These are phyloP conservation scores for Andrena trimmerana DNA, from an alignment of 2,888 invertebrate genomes.

Conservation along the genomic window DNA sequence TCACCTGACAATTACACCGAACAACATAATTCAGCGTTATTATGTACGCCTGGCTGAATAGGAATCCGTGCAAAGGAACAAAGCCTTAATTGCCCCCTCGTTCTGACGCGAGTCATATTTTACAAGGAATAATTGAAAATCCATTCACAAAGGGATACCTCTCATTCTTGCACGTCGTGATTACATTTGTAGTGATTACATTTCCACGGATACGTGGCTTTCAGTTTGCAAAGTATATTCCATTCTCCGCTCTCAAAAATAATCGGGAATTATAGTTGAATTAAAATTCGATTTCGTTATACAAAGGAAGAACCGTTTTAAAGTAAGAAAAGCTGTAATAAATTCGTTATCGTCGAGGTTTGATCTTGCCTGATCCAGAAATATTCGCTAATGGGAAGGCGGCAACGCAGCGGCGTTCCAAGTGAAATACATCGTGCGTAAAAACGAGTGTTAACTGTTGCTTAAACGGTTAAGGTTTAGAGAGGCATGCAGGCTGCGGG, in stretches of 20 bases:
- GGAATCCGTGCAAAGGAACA: conserved; percentile 47
- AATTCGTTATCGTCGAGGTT: not conserved
- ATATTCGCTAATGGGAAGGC: not conserved
- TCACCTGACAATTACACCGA: conserved; percentile 61
- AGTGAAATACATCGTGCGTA: not conserved
- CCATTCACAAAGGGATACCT: not conserved
- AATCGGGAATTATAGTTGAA: not conserved
- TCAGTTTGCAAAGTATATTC: not conserved
- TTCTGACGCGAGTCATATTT: conserved; percentile 3
- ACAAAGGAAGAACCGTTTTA: not conserved
- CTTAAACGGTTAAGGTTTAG: conserved; percentile 26
- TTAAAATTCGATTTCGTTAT: not conserved
- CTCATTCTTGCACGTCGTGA: not conserved
- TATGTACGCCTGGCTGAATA: conserved; percentile 68
- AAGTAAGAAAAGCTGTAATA: not conserved
- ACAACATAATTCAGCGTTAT: conserved; percentile 65
- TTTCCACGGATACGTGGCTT: not conserved
- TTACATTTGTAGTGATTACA: not conserved
- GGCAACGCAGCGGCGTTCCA: no score
- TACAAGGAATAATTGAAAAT: conserved; percentile 13
- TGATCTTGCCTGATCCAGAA: not conserved
- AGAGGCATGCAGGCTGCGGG: not conserved
- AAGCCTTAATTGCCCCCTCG: conserved; percentile 28
- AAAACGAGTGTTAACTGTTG: conserved; percentile 17
- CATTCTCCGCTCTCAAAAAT: no score